Base-by-base conservation (phyloP, 92 coral and sea anemone species). In the Heliopora coerulea region DNA sequence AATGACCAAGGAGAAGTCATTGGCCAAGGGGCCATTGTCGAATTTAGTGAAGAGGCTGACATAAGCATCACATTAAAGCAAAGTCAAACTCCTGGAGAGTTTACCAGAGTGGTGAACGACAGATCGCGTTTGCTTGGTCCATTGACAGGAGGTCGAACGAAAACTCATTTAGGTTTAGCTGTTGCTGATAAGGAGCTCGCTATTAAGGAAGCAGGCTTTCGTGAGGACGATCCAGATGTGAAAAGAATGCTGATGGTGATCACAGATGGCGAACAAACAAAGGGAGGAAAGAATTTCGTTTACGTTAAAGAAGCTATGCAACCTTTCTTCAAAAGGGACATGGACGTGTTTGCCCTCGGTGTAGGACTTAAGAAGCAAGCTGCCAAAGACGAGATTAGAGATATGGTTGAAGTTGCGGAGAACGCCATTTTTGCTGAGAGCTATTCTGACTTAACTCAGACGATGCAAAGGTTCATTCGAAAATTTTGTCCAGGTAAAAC, bases 211-310 rank as follows among this genome's bases (percentile, higher is more conserved):
- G 60, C 40, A 26, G 75, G 75, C 24, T 68, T 24, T 68, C 75
- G 75, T 23, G 59, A 50, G 35, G n/a, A 46, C 29, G 59, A 68
- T 12, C 19, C 34, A 11, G 75, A 86, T 49, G 90, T 88, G 24
- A 78, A 83, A 4, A 78, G 44, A 72, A 75, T 88, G 18, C 82
- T 87, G 10, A 73, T 83, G 73, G n/a, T n/a, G n/a, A n/a, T n/a
- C n/a, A n/a, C n/a, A n/a, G n/a, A n/a, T n/a, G n/a, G n/a, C n/a
- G n/a, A 73, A 83, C 56, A 46, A 21, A 48, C 75, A 48, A 49
- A 26, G 34, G 75, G 75, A 24, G 75, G 75, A 24, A 40, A 20
- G 4, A 30, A 29, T 50, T 49, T 41, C 46, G 52, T 86, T 0
- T 32, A 81, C 27, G 79, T 91, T 10, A 39, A 74, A 26, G 46